phyloP scores from a whole-genome alignment of 2,888 invertebrate species.

The Andricus curvator region DNA sequence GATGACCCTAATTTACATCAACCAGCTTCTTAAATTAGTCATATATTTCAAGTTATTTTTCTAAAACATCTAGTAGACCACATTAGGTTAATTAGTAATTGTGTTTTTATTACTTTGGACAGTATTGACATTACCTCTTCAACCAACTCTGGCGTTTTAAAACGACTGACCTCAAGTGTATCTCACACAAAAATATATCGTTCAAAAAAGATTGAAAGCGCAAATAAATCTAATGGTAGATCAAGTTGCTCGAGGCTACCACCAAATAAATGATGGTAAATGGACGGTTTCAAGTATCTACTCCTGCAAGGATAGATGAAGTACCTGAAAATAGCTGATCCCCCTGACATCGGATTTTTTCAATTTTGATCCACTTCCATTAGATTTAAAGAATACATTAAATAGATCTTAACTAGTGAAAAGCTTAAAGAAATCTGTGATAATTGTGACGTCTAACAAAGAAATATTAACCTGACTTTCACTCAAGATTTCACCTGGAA shows the following conservation, averaged over 20 bases:
- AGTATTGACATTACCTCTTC: background rate
- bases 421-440: background rate
- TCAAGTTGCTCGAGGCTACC: slow-evolving; percentile 24
- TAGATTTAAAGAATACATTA: no score
- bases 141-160: slow-evolving; percentile 3
- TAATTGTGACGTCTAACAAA: background rate
- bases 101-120: background rate
- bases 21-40: no score
- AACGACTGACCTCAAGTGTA: slow-evolving; percentile 15
- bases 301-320: slow-evolving; percentile 3
- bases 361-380: no score
- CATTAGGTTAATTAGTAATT: background rate
- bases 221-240: slow-evolving; percentile 31
- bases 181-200: slow-evolving; percentile 25
- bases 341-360: background rate
- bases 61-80: no score
- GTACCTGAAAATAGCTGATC: slow-evolving; percentile 14
- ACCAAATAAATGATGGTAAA: slow-evolving; percentile 32
- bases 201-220: slow-evolving; percentile 27
- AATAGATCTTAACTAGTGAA: background rate
- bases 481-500: background rate
- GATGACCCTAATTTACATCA: no score
- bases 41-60: no score
- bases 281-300: slow-evolving; percentile 17
- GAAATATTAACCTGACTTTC: background rate